Percentiles rank a stretch among this genome's conserved stretches.
Conservation (phyloP, 2,113 vertebrate genomes). For the Mastomys natalensis region DNA sequence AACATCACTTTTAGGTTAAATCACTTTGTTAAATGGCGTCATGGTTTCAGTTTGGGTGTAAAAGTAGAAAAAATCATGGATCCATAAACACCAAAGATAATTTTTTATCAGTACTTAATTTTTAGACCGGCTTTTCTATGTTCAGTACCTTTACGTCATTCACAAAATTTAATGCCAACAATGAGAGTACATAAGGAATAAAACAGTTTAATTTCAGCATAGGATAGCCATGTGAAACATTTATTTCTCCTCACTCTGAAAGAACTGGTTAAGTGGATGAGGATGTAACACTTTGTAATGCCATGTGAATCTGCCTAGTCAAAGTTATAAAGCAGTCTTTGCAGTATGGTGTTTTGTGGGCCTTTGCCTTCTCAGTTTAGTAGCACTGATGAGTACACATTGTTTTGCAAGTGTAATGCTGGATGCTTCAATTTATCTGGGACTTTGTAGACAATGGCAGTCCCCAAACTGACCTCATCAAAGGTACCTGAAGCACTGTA, state of each 20-base stretch:
- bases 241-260: background rate
- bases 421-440: background rate
- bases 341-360: background rate
- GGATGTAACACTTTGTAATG: background rate
- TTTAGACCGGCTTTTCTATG: background rate
- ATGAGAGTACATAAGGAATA: background rate
- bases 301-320: background rate
- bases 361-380: background rate
- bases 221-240: background rate
- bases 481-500: background rate
- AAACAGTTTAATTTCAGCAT: background rate
- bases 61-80: background rate
- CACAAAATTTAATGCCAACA: conserved; percentile 36
- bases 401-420: background rate
- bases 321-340: background rate
- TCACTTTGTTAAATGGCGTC: background rate
- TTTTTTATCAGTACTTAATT: background rate
- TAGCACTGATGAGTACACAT: background rate
- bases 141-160: background rate
- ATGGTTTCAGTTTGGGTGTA: background rate
- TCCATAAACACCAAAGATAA: conserved; percentile 3
- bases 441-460: background rate
- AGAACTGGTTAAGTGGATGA: background rate
- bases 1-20: conserved; percentile 12
- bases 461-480: background rate